Evolutionary conservation across 2,797 vertebrate genomes (phyloP).

Genomic region (Sandelia bainsii): DNA sequence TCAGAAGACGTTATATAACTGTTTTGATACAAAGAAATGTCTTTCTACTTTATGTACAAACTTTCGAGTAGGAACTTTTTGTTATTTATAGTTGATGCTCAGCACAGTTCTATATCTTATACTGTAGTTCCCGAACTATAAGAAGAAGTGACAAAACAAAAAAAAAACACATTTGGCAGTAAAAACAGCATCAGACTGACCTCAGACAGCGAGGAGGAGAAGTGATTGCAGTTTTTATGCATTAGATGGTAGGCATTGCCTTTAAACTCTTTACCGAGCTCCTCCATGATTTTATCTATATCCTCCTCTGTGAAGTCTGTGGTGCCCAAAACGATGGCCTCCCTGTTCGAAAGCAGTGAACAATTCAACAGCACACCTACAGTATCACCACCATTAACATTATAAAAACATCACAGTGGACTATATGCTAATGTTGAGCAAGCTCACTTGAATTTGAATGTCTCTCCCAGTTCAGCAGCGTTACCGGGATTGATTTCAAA

Average conservation of each 20-base stretch:
- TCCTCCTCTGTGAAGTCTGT: conserved; percentile 94
- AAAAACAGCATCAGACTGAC: conserved; percentile 70
- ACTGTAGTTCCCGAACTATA: too few species aligned
- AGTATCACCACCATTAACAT: conserved; percentile 4
- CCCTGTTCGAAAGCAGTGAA: conserved; percentile 76
- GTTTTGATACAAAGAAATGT: too few species aligned
- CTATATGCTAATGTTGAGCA: neutral
- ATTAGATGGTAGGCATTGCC: conserved; percentile 92
- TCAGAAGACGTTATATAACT: too few species aligned
- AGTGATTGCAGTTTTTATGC: conserved; percentile 96
- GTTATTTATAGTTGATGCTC: conserved; percentile 8
- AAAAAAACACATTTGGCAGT: neutral
- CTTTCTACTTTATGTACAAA: neutral
- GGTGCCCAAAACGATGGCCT: conserved; percentile 93
- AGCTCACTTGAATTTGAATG: conserved; percentile 96
- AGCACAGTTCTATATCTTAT: neutral
- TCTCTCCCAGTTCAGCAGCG: conserved; percentile 90
- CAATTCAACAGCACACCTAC: conserved; percentile 1
- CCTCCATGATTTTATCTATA: conserved; percentile 94
- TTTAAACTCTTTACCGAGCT: conserved; percentile 92
- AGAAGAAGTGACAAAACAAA: too few species aligned
- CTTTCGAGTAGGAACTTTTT: neutral
- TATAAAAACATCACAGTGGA: neutral
- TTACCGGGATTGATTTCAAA: conserved; percentile 93
- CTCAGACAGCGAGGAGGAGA: conserved; percentile 92